Base-by-base conservation (phyloP, 1,140 invertebrate genomes). In the Drosophila ironensis region DNA sequence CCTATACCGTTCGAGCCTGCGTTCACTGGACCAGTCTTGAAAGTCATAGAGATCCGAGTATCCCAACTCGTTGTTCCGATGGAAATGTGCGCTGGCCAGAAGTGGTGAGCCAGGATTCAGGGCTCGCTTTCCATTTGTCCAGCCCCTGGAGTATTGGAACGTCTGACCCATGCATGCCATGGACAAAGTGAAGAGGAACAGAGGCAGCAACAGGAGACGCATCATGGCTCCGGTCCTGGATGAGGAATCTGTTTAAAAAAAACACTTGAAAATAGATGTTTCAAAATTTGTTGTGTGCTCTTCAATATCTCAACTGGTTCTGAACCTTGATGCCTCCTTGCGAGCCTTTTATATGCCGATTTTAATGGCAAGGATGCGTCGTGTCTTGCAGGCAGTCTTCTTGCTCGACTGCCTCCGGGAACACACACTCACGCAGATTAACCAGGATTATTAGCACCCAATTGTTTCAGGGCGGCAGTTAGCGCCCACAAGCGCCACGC, bases 91-190 rank as follows among this genome's bases (percentile, higher is more conserved):
- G 54, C 56, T 70, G 44, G 25, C 35, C 16, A 87, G 8, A 3
- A 76, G 35, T 0, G 61, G 24, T 3, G 73, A 33, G 4, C 81
- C 73, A 5, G 22, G 14, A n/a, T 33, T 42, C 7, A 91, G 87
- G n/a, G 91, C 90, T 1, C 93, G 78, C 59, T 94, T 94, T 2
- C 94, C 94, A 75, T 94, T 94, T 24, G 93, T 94, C 94, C 94
- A 95, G n/a, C 94, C 94, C 0, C 92, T 90, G 25, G 93, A 94
- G 80, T 95, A 95, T 71, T 95, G 94, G 88, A 94, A 95, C 0
- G 93, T 95, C 89, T 95, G 94, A 11, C 52, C 81, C 88, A 76
- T 71, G 69, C 88, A 90, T 4, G 63, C 75, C 70, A 87, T 87
- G 6, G 73, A 81, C 6, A 88, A 41, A 0, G 75, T 77, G 44